Base-by-base conservation (phyloP, 2,888 invertebrate species). In the Ochropacha duplaris region DNA sequence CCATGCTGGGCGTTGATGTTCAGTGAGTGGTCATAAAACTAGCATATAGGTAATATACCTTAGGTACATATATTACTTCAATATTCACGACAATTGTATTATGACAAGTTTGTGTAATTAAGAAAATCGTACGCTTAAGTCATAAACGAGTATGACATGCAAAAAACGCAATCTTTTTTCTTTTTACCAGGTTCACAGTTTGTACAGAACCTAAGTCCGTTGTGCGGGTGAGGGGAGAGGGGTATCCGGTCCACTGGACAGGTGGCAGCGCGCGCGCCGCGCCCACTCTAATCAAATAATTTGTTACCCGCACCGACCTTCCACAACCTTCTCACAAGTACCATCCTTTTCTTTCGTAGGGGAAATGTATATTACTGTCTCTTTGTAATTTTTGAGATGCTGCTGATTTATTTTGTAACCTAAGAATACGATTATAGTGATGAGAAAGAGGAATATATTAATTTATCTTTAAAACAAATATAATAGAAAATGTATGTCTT, bases 231-330 rank as follows among this genome's bases (percentile, higher is more conserved):
- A 71, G 84, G 72, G 84, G 81, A 79, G 72, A 65, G 81, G 63
- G 80, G 87, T 73, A 90, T 92, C 91, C 92, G 91, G 92, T 89
- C 87, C 77, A 71, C 70, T 72, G 85, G 82, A 89, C 91, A 91
- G 90, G 91, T 90, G 91, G 86, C 82, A 69, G 70, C 74, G 81
- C 81, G 79, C 80, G 77, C 77, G 76, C 79, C 81, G 79, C 86
- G 86, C 87, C 89, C 88, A 87, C 88, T 84, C 84, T 86, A 86
- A 87, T 88, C 82, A 86, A 89, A 87, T 86, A 87, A 90, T 90
- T 85, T 88, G 86, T 87, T 81, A 76, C 76, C 71, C 76, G 74
- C 68, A 74, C 78, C 85, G 88, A 89, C 90, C 91, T 90, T 88
- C 85, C 83, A 86, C 88, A 87, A 87, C 86, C 87, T 88, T 87